Percentiles rank a stretch among this genome's conserved stretches.
Evolutionary conservation across 2,888 invertebrate genomes (phyloP).

Genomic region (Scaptomyza polygonia): DNA sequence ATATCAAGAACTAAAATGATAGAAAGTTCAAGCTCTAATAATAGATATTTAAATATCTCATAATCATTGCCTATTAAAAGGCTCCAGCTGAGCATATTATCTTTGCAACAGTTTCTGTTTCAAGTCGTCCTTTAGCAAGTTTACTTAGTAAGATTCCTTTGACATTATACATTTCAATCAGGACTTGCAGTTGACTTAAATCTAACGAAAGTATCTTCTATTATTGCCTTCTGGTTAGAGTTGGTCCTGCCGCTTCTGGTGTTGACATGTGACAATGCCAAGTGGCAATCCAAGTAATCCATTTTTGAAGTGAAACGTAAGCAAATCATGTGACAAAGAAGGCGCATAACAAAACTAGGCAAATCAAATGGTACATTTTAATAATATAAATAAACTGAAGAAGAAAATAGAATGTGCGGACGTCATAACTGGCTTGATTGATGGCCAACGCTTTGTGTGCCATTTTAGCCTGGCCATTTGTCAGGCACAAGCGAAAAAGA

Average conservation of each 20-base stretch:
- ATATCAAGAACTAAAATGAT: conserved; percentile 16
- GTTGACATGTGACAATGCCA: conserved; percentile 51
- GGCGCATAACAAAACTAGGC: conserved; percentile 45
- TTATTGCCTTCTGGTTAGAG: background rate
- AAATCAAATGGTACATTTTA: conserved; percentile 71
- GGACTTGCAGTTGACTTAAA: conserved; percentile 3
- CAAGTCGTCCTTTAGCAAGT: too few species aligned
- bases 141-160: background rate
- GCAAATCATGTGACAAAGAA: conserved; percentile 46
- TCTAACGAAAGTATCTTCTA: background rate
- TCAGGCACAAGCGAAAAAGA: conserved; percentile 50
- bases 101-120: too few species aligned
- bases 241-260: conserved; percentile 4
- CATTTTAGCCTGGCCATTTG: conserved; percentile 54
- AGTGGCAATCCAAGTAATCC: conserved; percentile 43
- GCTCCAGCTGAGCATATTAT: too few species aligned
- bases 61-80: background rate
- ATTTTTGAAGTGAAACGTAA: conserved; percentile 29
- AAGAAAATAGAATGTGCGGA: conserved; percentile 49
- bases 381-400: conserved; percentile 56
- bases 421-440: conserved; percentile 73
- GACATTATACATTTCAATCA: conserved; percentile 2
- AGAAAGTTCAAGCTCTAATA: background rate
- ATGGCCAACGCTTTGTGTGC: conserved; percentile 64
- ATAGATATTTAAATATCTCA: background rate